phyloP scores from a whole-genome alignment of 1,140 invertebrate species.

The Carcinoscorpius rotundicauda region DNA sequence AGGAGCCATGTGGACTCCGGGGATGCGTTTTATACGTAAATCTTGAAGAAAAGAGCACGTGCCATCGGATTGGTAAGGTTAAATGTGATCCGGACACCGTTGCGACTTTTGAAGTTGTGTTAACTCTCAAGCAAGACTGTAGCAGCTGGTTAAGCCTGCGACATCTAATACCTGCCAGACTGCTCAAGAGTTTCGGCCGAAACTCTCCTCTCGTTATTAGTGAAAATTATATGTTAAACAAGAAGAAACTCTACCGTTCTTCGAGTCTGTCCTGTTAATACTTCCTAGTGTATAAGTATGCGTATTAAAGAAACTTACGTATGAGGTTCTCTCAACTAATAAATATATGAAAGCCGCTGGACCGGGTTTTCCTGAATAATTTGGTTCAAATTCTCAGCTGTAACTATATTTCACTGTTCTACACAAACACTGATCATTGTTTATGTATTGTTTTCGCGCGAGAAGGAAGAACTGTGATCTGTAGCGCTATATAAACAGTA shows the following conservation, averaged over 20 bases:
- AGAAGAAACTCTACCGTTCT: slow-evolving; percentile 71
- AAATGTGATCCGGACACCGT: slow-evolving; percentile 68
- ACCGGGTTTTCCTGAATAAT: no score
- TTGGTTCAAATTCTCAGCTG: no score
- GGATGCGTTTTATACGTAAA: slow-evolving; percentile 32
- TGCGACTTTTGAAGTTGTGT: slow-evolving; percentile 69
- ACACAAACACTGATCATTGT: no score
- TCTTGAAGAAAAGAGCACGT: slow-evolving; percentile 22
- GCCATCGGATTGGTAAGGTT: slow-evolving; percentile 48
- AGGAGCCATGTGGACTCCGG: slow-evolving; percentile 66
- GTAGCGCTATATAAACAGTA: no score
- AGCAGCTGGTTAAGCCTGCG: slow-evolving; percentile 62
- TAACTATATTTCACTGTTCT: no score
- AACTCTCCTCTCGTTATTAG: slow-evolving; percentile 71
- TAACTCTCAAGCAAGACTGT: slow-evolving; percentile 66
- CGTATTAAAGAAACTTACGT: no score
- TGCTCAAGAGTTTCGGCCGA: slow-evolving; percentile 56
- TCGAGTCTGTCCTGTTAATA: neutral
- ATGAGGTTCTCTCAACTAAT: no score
- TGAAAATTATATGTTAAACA: slow-evolving; percentile 64
- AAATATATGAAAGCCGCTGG: no score
- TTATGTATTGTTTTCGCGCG: no score
- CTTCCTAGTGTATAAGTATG: no score
- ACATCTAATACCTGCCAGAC: slow-evolving; percentile 31
- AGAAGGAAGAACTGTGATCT: no score